A percentile compares a stretch with the other conserved stretches of the same genome.
Conservation (phyloP, 2,888 invertebrate genomes). For the Pomacea canaliculata region DNA sequence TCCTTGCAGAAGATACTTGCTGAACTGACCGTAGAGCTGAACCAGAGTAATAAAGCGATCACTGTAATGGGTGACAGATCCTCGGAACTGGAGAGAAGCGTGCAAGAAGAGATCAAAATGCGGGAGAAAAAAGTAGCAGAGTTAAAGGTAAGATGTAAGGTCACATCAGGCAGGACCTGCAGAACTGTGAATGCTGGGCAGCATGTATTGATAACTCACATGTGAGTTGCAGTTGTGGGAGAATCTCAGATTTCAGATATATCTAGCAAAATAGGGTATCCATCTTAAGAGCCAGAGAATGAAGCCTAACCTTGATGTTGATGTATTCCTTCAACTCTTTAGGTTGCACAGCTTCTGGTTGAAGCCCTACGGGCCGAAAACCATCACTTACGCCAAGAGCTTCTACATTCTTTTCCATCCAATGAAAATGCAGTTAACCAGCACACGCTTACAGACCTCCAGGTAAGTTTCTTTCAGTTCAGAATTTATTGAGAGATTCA, state of each 20-base stretch:
- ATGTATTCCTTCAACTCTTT: not conserved
- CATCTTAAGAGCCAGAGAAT: not conserved
- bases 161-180: not conserved
- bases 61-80: conserved; percentile 46
- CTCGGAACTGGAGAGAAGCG: conserved; percentile 44
- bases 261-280: no score
- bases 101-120: conserved; percentile 43
- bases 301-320: no score
- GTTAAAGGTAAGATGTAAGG: conserved; percentile 44
- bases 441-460: no score
- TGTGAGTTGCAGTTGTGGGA: not conserved
- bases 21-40: conserved; percentile 51
- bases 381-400: conserved; percentile 53
- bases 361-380: conserved; percentile 61
- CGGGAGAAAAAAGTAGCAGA: conserved; percentile 52
- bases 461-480: no score
- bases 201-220: not conserved
- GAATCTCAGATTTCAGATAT: not conserved
- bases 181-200: no score
- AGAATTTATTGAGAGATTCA: no score
- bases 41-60: conserved; percentile 43
- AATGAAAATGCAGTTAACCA: no score
- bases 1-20: conserved; percentile 50
- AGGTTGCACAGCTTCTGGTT: conserved; percentile 61
- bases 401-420: conserved; percentile 31